Evolutionary conservation across 1,140 invertebrate species (phyloP).

Genomic region (Pectinophora gossypiella): DNA sequence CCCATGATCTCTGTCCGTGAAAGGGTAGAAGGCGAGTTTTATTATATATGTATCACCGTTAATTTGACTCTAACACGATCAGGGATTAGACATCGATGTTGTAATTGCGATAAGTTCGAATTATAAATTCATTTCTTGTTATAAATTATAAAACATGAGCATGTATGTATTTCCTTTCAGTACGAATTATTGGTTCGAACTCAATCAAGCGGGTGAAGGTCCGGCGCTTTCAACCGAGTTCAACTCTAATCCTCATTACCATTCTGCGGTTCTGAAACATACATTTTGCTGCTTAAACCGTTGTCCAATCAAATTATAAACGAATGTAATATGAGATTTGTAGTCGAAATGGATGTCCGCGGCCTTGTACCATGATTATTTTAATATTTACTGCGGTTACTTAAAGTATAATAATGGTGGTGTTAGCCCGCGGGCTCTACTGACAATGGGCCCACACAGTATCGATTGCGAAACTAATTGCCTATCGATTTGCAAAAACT

Average conservation of each 20-base stretch:
- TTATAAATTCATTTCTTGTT: too few species aligned
- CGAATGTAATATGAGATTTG: background rate
- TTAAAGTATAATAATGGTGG: slow-evolving; percentile 1
- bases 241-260: background rate
- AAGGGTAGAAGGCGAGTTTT: too few species aligned
- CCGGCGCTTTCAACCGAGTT: background rate
- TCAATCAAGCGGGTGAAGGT: too few species aligned
- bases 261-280: background rate
- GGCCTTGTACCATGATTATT: background rate
- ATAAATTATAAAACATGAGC: too few species aligned
- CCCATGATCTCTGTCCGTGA: too few species aligned
- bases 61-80: too few species aligned
- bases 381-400: background rate
- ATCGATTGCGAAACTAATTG: background rate
- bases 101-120: too few species aligned
- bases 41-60: too few species aligned
- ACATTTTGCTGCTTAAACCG: background rate
- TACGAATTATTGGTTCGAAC: too few species aligned
- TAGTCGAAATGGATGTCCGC: background rate
- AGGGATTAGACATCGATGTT: too few species aligned
- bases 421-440: slow-evolving; percentile 9
- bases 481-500: background rate
- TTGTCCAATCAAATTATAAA: background rate
- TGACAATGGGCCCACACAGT: slow-evolving; percentile 8
- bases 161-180: too few species aligned